Evolutionary conservation across 2,797 vertebrate species (phyloP).

Genomic region (Lepus oiostolus): DNA sequence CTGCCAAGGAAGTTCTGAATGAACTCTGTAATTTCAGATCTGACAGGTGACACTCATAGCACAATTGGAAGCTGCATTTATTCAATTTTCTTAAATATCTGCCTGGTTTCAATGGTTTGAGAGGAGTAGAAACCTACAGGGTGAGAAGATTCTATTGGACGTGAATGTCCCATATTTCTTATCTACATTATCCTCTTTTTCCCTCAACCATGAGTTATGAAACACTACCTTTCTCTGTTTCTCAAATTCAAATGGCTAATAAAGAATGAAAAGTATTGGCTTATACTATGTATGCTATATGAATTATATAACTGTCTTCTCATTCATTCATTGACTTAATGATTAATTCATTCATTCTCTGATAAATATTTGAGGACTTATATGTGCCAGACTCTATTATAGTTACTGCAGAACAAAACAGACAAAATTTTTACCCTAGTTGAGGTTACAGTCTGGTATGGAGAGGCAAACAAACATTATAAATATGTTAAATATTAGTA

Average conservation of each 20-base stretch:
- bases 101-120: constrained; percentile 45
- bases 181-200: neutral
- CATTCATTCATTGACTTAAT: constrained; percentile 10
- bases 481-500: constrained; percentile 21
- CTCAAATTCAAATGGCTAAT: constrained; percentile 8
- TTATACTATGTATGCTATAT: neutral
- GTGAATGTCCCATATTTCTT: constrained; percentile 58
- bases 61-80: neutral
- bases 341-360: constrained; percentile 23
- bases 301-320: constrained; percentile 39
- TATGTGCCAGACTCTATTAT: neutral
- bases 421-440: neutral
- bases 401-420: neutral
- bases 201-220: neutral
- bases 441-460: neutral
- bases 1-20: neutral
- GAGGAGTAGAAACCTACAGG: constrained; percentile 29
- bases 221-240: neutral
- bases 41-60: neutral
- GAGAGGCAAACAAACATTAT: neutral
- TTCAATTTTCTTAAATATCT: constrained; percentile 40
- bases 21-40: constrained; percentile 41
- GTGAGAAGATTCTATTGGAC: constrained; percentile 55
- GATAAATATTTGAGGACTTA: neutral
- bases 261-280: neutral